Evolutionary conservation across 2,113 vertebrate genomes (phyloP), one percentile per base, ranked within the genome.

Genomic region (Cyanoderma ruficeps): DNA sequence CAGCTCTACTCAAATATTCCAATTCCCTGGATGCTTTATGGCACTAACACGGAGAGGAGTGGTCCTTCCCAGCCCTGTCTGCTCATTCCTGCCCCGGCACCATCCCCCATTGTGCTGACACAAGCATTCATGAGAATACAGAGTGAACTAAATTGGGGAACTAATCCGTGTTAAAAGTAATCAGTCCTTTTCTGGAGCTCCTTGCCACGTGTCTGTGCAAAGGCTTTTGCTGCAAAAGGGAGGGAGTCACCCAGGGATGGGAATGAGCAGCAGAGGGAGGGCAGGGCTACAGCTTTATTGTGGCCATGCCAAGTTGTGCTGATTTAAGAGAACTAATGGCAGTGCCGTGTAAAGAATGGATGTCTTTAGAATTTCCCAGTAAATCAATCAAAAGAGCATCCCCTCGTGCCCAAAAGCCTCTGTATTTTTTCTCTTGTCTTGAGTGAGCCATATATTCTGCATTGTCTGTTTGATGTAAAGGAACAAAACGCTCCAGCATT

Each of bases 91-190:
- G 57, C 67, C 61, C 46, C 76, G 75, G 37, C 88, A 72, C 49
- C 63, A 56, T 85, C 78, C 87, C 53, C 37, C 50, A 57, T 72
- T 61, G 53, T 77, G 94, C 94, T 97, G 75, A 92, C 82, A 91
- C 78, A 88, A 65, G 85, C 75, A 42, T 90, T 92, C 50, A 46
- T 53, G 75, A 53, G 78, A 46, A 84, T 82, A 35, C 39, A 55
- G 44, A 53, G 81, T 31, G 41, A 79, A 76, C 46, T 90, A 46
- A 91, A 85, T 27, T 83, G 75, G 75, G 88, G 94, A 95, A 93
- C 93, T 91, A 94, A 89, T 87, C 81, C 69, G 16, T n/a, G 81
- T 84, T 94, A 82, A 89, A 91, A 93, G 64, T 75, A 70, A 84
- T 94, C 69, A 27, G 42, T 75, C 71, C 56, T 93, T 84, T 94